phyloP scores from a whole-genome alignment of 2,888 invertebrate genomes.

The Ellobium chinense region DNA sequence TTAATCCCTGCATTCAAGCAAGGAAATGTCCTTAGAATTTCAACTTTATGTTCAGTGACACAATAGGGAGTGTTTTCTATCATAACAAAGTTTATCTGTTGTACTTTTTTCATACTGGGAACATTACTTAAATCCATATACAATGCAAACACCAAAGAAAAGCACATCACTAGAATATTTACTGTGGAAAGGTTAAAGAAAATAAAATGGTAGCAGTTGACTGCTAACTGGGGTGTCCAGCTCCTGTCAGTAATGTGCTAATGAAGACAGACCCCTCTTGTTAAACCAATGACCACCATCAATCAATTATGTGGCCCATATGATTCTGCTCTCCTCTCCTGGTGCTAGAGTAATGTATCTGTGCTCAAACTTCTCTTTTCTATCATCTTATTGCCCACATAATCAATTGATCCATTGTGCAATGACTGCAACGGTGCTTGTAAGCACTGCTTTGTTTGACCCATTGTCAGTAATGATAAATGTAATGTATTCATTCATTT shows the following conservation, averaged over 20 bases:
- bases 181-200: not conserved
- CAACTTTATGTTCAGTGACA: too few relatives aligned
- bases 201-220: not conserved
- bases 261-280: not conserved
- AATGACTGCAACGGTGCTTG: not conserved
- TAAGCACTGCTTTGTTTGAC: not conserved
- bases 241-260: not conserved
- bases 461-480: not conserved
- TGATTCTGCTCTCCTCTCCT: not conserved
- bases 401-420: not conserved
- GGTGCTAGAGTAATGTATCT: not conserved
- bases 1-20: too few relatives aligned
- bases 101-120: not conserved
- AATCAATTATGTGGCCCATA: conserved; percentile 7
- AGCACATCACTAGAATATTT: not conserved
- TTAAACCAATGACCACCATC: not conserved
- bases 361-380: not conserved
- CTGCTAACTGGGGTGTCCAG: not conserved
- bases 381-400: conserved; percentile 10
- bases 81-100: not conserved
- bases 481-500: not conserved
- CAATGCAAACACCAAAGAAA: not conserved
- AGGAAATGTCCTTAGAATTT: too few relatives aligned
- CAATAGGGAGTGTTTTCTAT: not conserved
- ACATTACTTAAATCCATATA: not conserved